A percentile compares a stretch with the other conserved stretches of the same genome.
Conservation (phyloP, 1,140 invertebrate genomes). For the Plodia interpunctella region DNA sequence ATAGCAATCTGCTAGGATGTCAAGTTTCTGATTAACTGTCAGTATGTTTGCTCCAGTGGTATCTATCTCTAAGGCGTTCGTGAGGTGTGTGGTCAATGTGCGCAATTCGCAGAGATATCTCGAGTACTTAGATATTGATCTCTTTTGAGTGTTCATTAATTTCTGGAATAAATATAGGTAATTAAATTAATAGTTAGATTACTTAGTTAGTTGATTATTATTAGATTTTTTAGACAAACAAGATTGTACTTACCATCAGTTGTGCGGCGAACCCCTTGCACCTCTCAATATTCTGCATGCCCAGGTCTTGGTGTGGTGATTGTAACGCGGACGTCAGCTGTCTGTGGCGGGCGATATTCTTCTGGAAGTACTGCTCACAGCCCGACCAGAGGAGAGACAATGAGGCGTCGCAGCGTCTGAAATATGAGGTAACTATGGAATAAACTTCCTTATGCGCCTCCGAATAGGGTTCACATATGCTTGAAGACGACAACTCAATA, state of each 20-base stretch:
- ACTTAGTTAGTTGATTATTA: too few species aligned
- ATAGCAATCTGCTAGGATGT: constrained; percentile 71
- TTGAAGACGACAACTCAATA: too few species aligned
- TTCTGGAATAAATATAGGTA: constrained; percentile 49
- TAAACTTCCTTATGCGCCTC: too few species aligned
- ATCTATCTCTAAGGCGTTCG: constrained; percentile 61
- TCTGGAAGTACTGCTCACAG: constrained; percentile 87
- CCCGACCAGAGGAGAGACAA: constrained; percentile 82
- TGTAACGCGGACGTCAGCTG: constrained; percentile 81
- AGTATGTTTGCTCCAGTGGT: constrained; percentile 37
- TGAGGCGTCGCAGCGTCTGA: constrained; percentile 76
- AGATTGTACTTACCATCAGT: constrained; percentile 64
- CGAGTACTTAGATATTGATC: constrained; percentile 70
- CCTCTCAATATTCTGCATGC: constrained; percentile 87
- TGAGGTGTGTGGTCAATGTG: constrained; percentile 57
- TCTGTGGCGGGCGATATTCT: constrained; percentile 82
- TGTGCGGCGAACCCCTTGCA: constrained; percentile 86
- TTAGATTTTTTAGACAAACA: too few species aligned
- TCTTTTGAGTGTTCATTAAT: constrained; percentile 74
- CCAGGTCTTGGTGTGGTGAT: constrained; percentile 86
- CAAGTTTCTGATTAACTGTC: constrained; percentile 37
- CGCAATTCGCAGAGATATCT: constrained; percentile 71
- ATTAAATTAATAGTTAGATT: too few species aligned
- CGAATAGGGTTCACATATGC: too few species aligned
- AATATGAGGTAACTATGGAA: constrained; percentile 9